These are phyloP conservation scores for Echeneis naucrates DNA, from an alignment of 2,797 vertebrate genomes.

Conservation along the genomic window DNA sequence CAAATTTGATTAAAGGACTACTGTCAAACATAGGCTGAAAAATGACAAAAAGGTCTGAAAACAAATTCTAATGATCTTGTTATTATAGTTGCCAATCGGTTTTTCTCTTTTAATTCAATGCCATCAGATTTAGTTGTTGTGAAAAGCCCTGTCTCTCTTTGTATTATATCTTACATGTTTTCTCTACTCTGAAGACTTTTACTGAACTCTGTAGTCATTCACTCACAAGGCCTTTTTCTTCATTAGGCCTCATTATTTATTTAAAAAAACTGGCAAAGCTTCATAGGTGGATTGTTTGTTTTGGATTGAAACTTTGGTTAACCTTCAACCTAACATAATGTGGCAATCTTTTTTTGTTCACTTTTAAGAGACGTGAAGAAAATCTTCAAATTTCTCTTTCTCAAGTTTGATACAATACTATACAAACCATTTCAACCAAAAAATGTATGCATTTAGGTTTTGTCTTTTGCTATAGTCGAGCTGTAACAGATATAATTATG, in stretches of 20 bases:
- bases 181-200: not conserved
- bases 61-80: not conserved
- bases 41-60: too few species aligned
- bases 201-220: not conserved
- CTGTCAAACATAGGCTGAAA: too few species aligned
- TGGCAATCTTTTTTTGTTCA: not conserved
- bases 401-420: not conserved
- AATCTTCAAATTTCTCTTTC: not conserved
- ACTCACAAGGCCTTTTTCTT: slow-evolving; percentile 11
- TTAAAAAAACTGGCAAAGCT: not conserved
- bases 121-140: not conserved
- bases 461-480: not conserved
- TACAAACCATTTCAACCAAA: not conserved
- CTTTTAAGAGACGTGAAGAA: not conserved
- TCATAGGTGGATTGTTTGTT: not conserved
- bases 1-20: not conserved
- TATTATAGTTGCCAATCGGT: not conserved
- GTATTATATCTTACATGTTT: not conserved
- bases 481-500: slow-evolving; percentile 3
- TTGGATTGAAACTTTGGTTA: not conserved
- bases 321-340: not conserved
- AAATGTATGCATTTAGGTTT: not conserved
- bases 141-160: not conserved
- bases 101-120: not conserved
- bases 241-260: too few species aligned